Base-by-base conservation (phyloP, 2,113 vertebrate genomes). In the Brevimyrus niger region DNA sequence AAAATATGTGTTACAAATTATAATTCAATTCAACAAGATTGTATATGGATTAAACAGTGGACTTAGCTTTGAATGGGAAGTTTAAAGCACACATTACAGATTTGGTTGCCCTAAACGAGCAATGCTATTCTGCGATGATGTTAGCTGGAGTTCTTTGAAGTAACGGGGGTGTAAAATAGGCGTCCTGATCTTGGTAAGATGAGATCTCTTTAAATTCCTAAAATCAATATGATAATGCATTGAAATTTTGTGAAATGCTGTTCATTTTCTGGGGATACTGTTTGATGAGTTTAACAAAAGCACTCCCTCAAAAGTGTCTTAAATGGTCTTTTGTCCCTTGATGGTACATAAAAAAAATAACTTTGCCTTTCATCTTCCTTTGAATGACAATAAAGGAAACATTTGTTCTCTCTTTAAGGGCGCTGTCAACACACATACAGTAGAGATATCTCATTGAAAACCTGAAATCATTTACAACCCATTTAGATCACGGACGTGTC, bases 241-340 rank as follows among this genome's bases (percentile, higher is more conserved):
- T 83, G 90, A 73, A 92, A 94, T 91, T 90, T 90, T 91, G 86
- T 83, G 90, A 73, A 92, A 93, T 91, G 90, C 91, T 91, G 86
- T 93, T 93, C 92, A 91, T 91, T 94, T 91, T 93, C 92, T 90
- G 92, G 92, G 89, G 92, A 19, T 38, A 82, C 90, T 92, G 91
- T 95, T 94, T 95, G 94, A 93, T 92, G 90, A 89, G 90, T 76
- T 90, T 88, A 91, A 95, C 95, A 95, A 95, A 95, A 88, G 91
- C 91, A 88, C 61, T 88, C 92, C 94, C 93, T 90, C 90, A 93
- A 87, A 93, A 83, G 85, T 73, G 91, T 92, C 91, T 91, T 90
- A 83, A 93, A 92, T 90, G 91, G 91, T 88, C 90, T 31, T 91
- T 90, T 91, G 90, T 91, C 92, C 93, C 94, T 94, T 91, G 31